Evolutionary conservation across 2,888 invertebrate species (phyloP).

Genomic region (Ceratothoa steindachneri): DNA sequence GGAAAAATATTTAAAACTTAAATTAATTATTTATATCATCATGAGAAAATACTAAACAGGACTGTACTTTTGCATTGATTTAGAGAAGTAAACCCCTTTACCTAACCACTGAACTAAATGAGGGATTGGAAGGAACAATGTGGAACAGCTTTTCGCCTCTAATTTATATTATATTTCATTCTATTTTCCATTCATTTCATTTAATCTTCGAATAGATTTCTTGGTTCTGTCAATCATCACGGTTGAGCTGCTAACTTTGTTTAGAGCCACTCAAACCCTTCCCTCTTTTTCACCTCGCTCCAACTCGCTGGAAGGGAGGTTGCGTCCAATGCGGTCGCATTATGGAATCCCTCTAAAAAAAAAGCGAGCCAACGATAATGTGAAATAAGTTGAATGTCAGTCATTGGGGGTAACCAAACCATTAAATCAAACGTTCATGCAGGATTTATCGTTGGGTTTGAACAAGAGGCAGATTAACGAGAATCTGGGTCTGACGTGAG

Average conservation of each 20-base stretch:
- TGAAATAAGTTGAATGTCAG: background rate
- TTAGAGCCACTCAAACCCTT: background rate
- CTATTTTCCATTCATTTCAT: background rate
- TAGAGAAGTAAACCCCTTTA: too few species aligned
- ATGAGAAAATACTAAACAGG: too few species aligned
- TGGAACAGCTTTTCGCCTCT: background rate
- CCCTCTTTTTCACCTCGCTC: background rate
- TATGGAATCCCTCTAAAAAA: too few species aligned
- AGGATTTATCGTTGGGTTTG: background rate
- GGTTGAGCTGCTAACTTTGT: background rate
- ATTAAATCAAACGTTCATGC: slow-evolving; percentile 31
- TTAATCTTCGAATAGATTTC: background rate
- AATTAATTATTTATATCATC: too few species aligned
- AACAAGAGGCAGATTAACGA: background rate
- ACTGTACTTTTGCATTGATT: too few species aligned
- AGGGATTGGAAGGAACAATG: background rate
- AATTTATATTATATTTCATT: background rate
- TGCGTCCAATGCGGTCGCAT: too few species aligned
- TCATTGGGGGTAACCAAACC: slow-evolving; percentile 32
- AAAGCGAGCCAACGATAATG: background rate
- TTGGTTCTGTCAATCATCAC: background rate
- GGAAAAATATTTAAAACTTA: too few species aligned
- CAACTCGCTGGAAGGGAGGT: too few species aligned
- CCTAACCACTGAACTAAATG: too few species aligned
- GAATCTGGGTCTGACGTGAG: too few species aligned